Percentiles rank a stretch among this genome's conserved stretches.
These are phyloP conservation scores for Siniperca knerii DNA, from an alignment of 2,113 vertebrate genomes.

Conservation along the genomic window DNA sequence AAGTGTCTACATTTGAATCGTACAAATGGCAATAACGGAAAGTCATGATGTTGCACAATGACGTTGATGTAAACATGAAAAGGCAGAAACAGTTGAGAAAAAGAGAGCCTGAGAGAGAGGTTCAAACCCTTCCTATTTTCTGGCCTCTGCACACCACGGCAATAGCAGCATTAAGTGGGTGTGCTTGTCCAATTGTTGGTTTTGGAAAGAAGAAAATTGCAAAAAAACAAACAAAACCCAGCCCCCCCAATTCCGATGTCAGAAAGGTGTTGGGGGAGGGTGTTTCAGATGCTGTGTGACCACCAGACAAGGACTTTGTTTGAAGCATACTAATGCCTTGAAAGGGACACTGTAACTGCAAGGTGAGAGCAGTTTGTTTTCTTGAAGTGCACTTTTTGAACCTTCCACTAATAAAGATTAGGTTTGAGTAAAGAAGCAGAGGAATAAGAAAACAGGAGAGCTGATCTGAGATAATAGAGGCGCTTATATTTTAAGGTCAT, in stretches of 20 bases:
- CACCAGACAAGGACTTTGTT: not conserved
- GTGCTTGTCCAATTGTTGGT: not conserved
- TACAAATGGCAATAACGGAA: not conserved
- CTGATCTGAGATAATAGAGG: slow-evolving; percentile 21
- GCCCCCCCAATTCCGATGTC: not conserved
- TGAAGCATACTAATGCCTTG: slow-evolving; percentile 2
- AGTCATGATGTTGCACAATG: not conserved
- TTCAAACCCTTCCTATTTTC: not conserved
- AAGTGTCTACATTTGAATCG: not conserved
- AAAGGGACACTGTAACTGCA: slow-evolving; percentile 10
- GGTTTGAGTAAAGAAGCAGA: not conserved
- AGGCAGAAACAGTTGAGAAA: not conserved
- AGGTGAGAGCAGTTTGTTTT: slow-evolving; percentile 24
- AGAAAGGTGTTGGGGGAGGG: not conserved
- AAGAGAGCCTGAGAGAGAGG: slow-evolving; percentile 15
- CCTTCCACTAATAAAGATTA: slow-evolving; percentile 17
- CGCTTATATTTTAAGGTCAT: slow-evolving; percentile 16
- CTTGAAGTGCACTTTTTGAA: not conserved
- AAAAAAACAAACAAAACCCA: not conserved
- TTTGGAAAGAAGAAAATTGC: not conserved
- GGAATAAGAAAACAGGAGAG: not conserved
- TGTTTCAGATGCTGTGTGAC: slow-evolving; percentile 5
- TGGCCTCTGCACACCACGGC: not conserved
- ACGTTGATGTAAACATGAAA: not conserved
- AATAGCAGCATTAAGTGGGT: not conserved